phyloP scores from a whole-genome alignment of 2,797 vertebrate species.

The Acrocephalus scirpaceus region DNA sequence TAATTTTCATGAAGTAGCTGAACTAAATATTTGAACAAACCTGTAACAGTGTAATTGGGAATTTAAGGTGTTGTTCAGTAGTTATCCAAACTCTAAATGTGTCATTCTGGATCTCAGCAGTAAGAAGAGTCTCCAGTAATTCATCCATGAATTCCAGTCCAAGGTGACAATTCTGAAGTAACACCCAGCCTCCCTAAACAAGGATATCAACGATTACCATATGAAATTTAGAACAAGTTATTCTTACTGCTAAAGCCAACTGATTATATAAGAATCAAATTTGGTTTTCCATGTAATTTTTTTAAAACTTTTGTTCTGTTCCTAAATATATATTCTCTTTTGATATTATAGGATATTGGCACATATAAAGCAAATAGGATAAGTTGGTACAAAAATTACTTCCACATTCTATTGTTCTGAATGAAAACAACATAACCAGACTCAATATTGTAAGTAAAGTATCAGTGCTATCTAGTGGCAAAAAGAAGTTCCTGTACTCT shows the following conservation, averaged over 20 bases:
- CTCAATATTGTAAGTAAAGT: slow-evolving; percentile 33
- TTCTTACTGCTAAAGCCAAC: not conserved
- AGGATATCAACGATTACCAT: not conserved
- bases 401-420: not conserved
- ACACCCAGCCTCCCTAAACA: slow-evolving; percentile 85
- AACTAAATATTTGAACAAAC: slow-evolving; percentile 61
- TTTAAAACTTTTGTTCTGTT: not conserved
- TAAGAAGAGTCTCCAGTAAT: slow-evolving; percentile 77
- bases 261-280: not conserved
- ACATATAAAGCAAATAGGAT: not conserved
- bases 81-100: slow-evolving; percentile 86
- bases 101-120: slow-evolving; percentile 73
- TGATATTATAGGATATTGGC: not conserved
- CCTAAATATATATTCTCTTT: not conserved
- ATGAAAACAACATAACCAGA: not conserved
- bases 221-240: not conserved
- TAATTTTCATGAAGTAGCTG: not conserved
- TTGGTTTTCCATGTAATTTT: not conserved
- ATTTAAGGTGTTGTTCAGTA: slow-evolving; percentile 82
- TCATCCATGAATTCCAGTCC: slow-evolving; percentile 87
- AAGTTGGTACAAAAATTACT: not conserved
- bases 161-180: slow-evolving; percentile 88
- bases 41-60: slow-evolving; percentile 86
- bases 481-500: slow-evolving; percentile 9
- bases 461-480: slow-evolving; percentile 75